Conservation (phyloP, 2,888 invertebrate genomes). For the Caenorhabditis wallacei region DNA sequence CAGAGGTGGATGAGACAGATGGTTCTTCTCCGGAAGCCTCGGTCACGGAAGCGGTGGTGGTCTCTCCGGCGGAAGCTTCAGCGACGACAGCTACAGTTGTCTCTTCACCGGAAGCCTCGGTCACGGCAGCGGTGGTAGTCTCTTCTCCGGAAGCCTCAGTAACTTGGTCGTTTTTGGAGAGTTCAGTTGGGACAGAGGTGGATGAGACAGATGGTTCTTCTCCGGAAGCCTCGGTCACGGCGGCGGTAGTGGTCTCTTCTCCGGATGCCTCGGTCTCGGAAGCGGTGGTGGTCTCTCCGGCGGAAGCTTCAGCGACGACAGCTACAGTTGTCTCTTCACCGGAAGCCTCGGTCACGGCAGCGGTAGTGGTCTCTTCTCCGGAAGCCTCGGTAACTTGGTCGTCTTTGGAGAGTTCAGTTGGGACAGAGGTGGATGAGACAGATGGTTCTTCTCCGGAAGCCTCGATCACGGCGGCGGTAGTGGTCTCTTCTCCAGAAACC, state of each 20-base stretch:
- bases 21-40: slow-evolving; percentile 53
- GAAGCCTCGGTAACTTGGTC: slow-evolving; percentile 11
- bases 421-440: slow-evolving; percentile 19
- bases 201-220: slow-evolving; percentile 28
- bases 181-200: slow-evolving; percentile 5
- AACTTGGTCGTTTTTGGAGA: not conserved
- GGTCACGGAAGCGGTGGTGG: slow-evolving; percentile 19
- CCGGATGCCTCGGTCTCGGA: slow-evolving; percentile 36
- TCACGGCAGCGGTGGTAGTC: slow-evolving; percentile 31
- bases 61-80: slow-evolving; percentile 22
- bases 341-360: slow-evolving; percentile 44
- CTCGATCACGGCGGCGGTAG: slow-evolving; percentile 36
- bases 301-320: slow-evolving; percentile 19
- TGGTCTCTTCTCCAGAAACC: slow-evolving; percentile 51
- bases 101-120: slow-evolving; percentile 29
- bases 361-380: slow-evolving; percentile 49
- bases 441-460: slow-evolving; percentile 40
- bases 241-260: slow-evolving; percentile 36
- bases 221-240: slow-evolving; percentile 35
- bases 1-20: too few relatives aligned
- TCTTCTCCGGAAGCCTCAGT: slow-evolving; percentile 57
- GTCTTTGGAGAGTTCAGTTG: slow-evolving; percentile 27
- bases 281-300: slow-evolving; percentile 48
- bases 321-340: slow-evolving; percentile 42
- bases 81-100: slow-evolving; percentile 12